Evolutionary conservation across 2,113 vertebrate genomes (phyloP).

Genomic region (Clinocottus analis): DNA sequence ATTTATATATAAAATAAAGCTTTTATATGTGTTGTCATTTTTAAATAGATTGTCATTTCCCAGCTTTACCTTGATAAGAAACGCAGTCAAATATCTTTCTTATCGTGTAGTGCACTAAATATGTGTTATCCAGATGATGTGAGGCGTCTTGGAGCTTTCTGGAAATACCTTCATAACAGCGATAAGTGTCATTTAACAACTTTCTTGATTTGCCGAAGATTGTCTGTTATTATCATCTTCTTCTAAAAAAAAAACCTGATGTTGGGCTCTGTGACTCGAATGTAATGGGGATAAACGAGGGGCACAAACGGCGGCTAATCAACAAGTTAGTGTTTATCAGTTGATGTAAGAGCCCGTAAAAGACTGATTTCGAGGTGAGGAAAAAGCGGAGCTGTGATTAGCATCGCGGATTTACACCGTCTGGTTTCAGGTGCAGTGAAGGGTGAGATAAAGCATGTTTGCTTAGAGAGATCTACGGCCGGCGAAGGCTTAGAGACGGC

Average conservation of each 20-base stretch:
- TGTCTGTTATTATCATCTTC: background rate
- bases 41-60: background rate
- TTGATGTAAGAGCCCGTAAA: conserved; percentile 36
- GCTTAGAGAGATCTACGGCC: conserved; percentile 85
- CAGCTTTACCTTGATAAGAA: background rate
- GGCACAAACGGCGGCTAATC: conserved; percentile 1
- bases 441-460: conserved; percentile 88
- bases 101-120: background rate
- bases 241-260: conserved; percentile 1
- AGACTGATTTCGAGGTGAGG: conserved; percentile 34
- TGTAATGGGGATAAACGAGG: background rate
- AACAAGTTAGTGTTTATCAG: conserved; percentile 38
- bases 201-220: background rate
- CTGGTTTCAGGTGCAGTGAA: conserved; percentile 84
- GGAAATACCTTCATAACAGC: background rate
- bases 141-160: background rate
- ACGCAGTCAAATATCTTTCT: background rate
- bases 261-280: background rate
- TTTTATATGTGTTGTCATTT: background rate
- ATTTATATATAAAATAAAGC: background rate
- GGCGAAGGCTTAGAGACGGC: conserved; percentile 61
- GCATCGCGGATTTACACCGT: conserved; percentile 33
- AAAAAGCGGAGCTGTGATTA: conserved; percentile 69
- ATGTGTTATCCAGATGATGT: background rate
- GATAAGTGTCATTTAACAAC: background rate